phyloP scores from a whole-genome alignment of 1,140 invertebrate species.

The Spodoptera litura region DNA sequence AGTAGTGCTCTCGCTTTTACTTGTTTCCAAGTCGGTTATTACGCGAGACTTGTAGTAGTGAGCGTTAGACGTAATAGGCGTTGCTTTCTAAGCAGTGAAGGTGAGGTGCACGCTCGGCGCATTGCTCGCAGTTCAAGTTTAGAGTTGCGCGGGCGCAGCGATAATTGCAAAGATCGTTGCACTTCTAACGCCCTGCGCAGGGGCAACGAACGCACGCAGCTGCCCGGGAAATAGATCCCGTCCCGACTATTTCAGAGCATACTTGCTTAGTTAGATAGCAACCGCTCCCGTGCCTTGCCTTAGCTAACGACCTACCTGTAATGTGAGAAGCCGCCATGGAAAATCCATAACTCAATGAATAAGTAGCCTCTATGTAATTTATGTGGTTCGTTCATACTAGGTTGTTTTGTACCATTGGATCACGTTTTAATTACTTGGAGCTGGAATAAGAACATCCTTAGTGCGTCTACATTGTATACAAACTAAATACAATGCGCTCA shows the following conservation, averaged over 20 bases:
- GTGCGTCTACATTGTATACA: too few species aligned
- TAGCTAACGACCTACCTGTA: constrained; percentile 72
- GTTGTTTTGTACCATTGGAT: too few species aligned
- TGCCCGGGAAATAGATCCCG: constrained; percentile 84
- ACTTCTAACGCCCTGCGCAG: constrained; percentile 81
- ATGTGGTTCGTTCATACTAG: too few species aligned
- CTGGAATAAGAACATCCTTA: too few species aligned
- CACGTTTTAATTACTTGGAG: too few species aligned
- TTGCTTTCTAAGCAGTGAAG: constrained; percentile 84
- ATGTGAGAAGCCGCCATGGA: constrained; percentile 61
- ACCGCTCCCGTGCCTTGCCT: constrained; percentile 61
- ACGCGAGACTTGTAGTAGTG: constrained; percentile 52
- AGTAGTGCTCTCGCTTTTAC: constrained; percentile 79
- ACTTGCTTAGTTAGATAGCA: constrained; percentile 70
- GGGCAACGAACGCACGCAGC: constrained; percentile 84
- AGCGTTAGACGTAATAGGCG: constrained; percentile 76
- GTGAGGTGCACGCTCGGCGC: constrained; percentile 75
- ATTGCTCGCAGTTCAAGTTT: constrained; percentile 82
- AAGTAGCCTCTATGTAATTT: not conserved
- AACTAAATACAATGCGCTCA: too few species aligned
- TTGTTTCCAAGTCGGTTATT: constrained; percentile 61
- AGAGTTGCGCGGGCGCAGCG: constrained; percentile 67
- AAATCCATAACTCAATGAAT: constrained; percentile 50
- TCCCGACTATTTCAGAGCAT: constrained; percentile 84
- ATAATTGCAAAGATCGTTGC: constrained; percentile 81